These are phyloP conservation scores for Aspidoscelis tigris DNA, from an alignment of 2,113 vertebrate genomes.

Conservation along the genomic window DNA sequence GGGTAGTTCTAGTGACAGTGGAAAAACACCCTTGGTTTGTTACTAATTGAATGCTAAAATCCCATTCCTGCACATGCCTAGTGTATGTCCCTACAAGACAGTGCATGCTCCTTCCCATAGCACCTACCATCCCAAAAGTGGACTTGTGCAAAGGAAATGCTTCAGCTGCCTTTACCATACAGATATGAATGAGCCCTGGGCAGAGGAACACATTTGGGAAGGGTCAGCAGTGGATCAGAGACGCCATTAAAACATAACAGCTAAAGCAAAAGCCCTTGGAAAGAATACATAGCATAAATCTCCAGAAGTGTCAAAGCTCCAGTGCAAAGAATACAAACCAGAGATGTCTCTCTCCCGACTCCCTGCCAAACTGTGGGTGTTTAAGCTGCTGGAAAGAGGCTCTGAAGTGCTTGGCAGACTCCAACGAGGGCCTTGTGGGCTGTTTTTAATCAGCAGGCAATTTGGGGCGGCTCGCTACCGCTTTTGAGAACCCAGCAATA, in stretches of 20 bases:
- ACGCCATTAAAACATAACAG: not conserved
- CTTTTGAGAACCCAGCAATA: not conserved
- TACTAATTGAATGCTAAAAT: too few species aligned
- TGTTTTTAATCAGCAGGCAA: constrained; percentile 12
- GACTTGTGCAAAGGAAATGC: too few species aligned
- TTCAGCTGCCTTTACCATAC: too few species aligned
- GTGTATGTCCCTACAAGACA: too few species aligned
- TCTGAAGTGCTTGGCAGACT: not conserved
- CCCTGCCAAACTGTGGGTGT: not conserved
- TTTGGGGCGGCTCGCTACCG: not conserved
- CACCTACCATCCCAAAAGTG: too few species aligned
- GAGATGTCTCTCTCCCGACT: not conserved
- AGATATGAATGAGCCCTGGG: not conserved
- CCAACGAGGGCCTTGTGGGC: not conserved
- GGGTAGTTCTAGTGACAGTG: too few species aligned
- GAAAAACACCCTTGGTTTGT: too few species aligned
- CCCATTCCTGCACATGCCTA: too few species aligned
- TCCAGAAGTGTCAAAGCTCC: not conserved
- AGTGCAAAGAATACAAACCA: not conserved
- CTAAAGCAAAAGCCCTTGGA: not conserved
- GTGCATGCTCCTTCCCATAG: too few species aligned
- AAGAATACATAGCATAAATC: constrained; percentile 1
- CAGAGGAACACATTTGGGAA: not conserved
- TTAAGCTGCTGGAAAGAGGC: not conserved
- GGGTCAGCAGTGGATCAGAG: not conserved